Base-by-base conservation (phyloP, 2,797 vertebrate species). In the Peromyscus attwateri region DNA sequence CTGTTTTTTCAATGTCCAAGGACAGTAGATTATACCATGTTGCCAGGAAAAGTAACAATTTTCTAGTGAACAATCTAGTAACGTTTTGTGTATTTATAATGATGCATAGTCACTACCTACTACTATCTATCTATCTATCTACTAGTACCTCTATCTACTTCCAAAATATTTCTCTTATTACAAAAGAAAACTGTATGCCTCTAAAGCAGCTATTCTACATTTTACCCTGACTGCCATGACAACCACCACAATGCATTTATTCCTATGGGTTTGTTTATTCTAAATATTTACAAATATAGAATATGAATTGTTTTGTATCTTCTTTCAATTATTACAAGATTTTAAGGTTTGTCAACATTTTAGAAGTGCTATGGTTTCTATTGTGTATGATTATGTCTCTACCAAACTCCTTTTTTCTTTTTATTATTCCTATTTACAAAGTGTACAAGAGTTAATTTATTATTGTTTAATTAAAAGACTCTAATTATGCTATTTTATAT, bases 401-500 rank as follows among this genome's bases (percentile, higher is more conserved):
- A 23, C 0, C 2, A 1, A 17, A 27, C 23, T 27, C 31, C 11
- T 62, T 64, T 81, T 55, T 76, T 68, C 77, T 49, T n/a, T 70
- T 75, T 80, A 8, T 64, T 75, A 25, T 29, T 85, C 43, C 16
- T 55, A 3, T 88, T 82, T 31, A 79, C 6, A 89, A 43, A 80
- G 66, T 70, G 70, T 40, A 89, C 31, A 91, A 43, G 68, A 89
- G 34, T 66, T 66, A 43, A 84, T 88, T 37, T 87, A 76, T 89
- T 89, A 37, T 49, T 68, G 3, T 70, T 91, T 84, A 70, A 43
- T 64, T 55, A 43, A 90, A 96, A 73, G 21, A 93, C 93, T 66
- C 70, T 66, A 79, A 84, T 6, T 6, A 84, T 76, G 37, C 0
- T 2, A 84, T 88, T 92, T 90, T 68, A 87, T 83, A 52, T 87